Base-by-base conservation (phyloP, 2,888 invertebrate species). In the Cheilosia pagana region DNA sequence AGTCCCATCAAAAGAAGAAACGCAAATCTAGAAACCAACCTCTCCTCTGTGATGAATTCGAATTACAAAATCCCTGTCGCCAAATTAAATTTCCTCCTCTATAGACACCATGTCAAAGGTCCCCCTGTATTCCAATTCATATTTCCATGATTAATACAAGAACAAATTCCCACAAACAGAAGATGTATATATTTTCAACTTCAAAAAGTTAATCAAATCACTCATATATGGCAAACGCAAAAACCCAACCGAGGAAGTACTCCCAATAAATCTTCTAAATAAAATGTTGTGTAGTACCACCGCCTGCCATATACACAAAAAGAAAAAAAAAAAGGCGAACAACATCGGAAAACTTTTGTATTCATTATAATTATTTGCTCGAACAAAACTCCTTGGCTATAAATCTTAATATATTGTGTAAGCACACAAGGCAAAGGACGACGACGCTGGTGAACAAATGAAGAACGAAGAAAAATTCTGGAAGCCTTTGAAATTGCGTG, bases 301-400 rank as follows among this genome's bases (percentile, higher is more conserved):
- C 25, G 12, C 60, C 50, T 8, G n/a, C 28, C 52, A 41, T 28
- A 19, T 25, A 21, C 2, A 6, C 25, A 35, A 4, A 12, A 21
- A 14, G 1, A 48, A 3, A 0, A 39, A 41, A 57, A 31, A 67
- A 14, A 35, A 43, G 31, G 21, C n/a, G 10, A 28, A 16, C 23
- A 50, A 60, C 50, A 67, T 43, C 39, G 59, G 52, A 76, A 67
- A 76, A 76, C 67, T 76, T 76, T 76, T 76, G 75, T 76, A 76
- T 76, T 82, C 71, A 77, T 72, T 67, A 72, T 68, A 68, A 67
- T 77, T 55, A 82, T 72, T 81, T 67, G 76, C 52, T 71, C 60
- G 59, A 71, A 28, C 50, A 76, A 68, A 76, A 59, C 53, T 67
- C 53, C 60, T 77, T 50, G 50, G 50, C 55, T 63, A 59, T 63